Evolutionary conservation across 2,113 vertebrate genomes (phyloP).

Genomic region (Orycteropus afer): DNA sequence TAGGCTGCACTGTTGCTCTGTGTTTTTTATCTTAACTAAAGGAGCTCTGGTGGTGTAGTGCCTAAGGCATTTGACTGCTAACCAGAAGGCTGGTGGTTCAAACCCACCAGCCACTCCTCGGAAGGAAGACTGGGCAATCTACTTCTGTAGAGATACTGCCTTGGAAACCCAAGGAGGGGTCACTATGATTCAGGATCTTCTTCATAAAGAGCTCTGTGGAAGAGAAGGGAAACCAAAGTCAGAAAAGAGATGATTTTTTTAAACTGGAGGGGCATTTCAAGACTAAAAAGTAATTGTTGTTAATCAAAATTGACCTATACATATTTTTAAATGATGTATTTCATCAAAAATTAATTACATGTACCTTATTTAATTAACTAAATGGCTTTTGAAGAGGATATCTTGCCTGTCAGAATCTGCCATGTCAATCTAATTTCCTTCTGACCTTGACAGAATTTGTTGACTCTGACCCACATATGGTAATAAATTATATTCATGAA

Average conservation of each 20-base stretch:
- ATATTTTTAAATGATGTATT: slow-evolving; percentile 49
- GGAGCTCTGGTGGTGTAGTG: too few species aligned
- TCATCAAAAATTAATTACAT: slow-evolving; percentile 53
- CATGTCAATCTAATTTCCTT: slow-evolving; percentile 49
- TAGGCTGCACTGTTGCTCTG: background rate
- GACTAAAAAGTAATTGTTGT: slow-evolving; percentile 58
- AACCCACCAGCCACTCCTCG: too few species aligned
- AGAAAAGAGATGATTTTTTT: slow-evolving; percentile 42
- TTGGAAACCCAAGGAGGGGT: too few species aligned
- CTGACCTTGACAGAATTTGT: slow-evolving; percentile 54
- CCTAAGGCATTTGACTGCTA: too few species aligned
- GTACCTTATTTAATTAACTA: slow-evolving; percentile 71
- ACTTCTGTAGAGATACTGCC: too few species aligned
- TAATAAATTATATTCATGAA: background rate
- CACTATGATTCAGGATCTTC: too few species aligned
- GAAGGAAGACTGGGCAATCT: too few species aligned
- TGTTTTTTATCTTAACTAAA: slow-evolving; percentile 23
- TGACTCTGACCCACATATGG: background rate
- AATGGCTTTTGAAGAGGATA: slow-evolving; percentile 45
- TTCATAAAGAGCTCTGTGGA: background rate
- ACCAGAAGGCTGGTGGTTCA: too few species aligned
- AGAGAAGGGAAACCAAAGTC: background rate
- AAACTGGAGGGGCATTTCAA: slow-evolving; percentile 1
- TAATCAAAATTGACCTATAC: slow-evolving; percentile 59
- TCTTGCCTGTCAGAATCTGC: slow-evolving; percentile 28